phyloP scores from a whole-genome alignment of 2,888 invertebrate genomes.

The Camptogramma bilineatum region DNA sequence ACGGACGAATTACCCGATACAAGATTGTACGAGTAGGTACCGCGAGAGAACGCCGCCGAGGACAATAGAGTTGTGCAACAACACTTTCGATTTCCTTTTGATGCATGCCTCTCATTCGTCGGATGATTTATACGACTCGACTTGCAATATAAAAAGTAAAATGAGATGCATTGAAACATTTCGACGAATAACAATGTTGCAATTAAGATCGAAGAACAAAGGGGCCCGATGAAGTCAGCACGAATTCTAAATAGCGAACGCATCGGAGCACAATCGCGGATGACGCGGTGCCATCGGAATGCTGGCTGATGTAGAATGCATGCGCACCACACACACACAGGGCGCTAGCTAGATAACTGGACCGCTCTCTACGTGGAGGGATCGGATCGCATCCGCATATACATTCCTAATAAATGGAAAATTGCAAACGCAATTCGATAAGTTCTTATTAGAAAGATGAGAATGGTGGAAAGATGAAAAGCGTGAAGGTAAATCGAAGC shows the following conservation, averaged over 20 bases:
- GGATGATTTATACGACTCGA: constrained; percentile 52
- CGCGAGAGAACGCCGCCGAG: constrained; percentile 52
- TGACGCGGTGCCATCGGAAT: constrained; percentile 77
- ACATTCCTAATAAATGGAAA: constrained; percentile 47
- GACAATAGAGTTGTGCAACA: constrained; percentile 75
- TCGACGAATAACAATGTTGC: constrained; percentile 51
- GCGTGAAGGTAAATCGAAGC: constrained; percentile 67
- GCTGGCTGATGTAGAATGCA: constrained; percentile 76
- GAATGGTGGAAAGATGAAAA: constrained; percentile 58
- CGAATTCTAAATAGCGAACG: constrained; percentile 64
- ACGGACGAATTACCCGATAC: constrained; percentile 62
- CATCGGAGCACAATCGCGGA: constrained; percentile 67
- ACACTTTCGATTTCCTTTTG: constrained; percentile 69
- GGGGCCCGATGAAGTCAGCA: constrained; percentile 54
- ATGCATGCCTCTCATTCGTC: constrained; percentile 56
- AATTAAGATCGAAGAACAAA: constrained; percentile 59
- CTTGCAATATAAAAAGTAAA: constrained; percentile 49
- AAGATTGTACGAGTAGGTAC: constrained; percentile 43
- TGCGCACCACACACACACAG: constrained; percentile 60
- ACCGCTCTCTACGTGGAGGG: constrained; percentile 58
- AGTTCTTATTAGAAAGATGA: constrained; percentile 56
- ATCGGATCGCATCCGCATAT: constrained; percentile 60
- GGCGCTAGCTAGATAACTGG: constrained; percentile 60
- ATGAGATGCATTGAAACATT: constrained; percentile 50
- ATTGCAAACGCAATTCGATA: constrained; percentile 62